Base-by-base conservation (phyloP, 2,888 invertebrate genomes). In the Drosophila mettleri region DNA sequence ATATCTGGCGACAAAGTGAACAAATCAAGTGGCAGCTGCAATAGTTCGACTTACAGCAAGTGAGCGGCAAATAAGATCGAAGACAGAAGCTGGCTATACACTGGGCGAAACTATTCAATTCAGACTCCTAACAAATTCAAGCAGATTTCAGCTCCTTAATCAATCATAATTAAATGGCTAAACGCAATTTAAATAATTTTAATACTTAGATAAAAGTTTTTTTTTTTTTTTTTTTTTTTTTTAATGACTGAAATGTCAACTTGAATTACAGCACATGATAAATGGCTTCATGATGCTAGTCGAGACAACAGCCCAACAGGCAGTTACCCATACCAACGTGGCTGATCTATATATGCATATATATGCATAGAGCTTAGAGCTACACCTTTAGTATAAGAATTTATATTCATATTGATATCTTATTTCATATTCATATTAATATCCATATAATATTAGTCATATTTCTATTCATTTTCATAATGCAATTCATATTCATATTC, bases 1-100 rank as follows among this genome's bases (percentile, higher is more conserved):
- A 41, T 46, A 58, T 27, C 34, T 41, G 59, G 52, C 34, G 31
- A 33, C 55, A 68, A 74, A 48, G 16, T 46, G 41, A 52, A 41
- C 43, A 48, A 65, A 29, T 65, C 33, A 22, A 38, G 31, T 45
- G 36, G 41, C 39, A 9, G 31, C 36, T 22, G 10, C 29, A 36
- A 6, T 33, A 38, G 27, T 27, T 29, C 45, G 16, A 31, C 20
- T 57, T 48, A 18, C 29, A 8, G 29, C 20, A 45, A 53, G 69
- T 69, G 41, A 55, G 43, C n/a, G 43, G 51, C 10, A 52, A 59
- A 48, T 33, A 24, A 55, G 54, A 54, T 54, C 24, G 45, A 51
- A 64, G 34, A 33, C 29, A 16, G 16, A 46, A 33, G 9, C 4
- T 20, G 20, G 1, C 0, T 3, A 18, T 59, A 8, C 55, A 73